phyloP scores from a whole-genome alignment of 2,797 vertebrate species.

The Hipposideros larvatus region DNA sequence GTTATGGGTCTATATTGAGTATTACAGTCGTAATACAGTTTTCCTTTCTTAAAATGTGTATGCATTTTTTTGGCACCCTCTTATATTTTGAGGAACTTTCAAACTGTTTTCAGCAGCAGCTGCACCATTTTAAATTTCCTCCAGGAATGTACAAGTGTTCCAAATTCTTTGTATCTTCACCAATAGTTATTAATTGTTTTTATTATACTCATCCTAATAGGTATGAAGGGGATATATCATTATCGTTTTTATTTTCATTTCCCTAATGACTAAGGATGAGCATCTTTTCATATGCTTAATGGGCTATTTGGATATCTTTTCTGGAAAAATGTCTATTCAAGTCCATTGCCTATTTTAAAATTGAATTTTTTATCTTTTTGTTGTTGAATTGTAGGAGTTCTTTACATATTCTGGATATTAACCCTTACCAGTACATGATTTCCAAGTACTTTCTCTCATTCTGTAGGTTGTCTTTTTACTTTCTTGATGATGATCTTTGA shows the following conservation, averaged over 20 bases:
- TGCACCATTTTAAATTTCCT: neutral
- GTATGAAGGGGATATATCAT: neutral
- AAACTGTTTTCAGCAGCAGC: neutral
- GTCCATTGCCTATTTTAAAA: neutral
- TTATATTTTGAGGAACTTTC: neutral
- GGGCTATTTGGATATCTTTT: neutral
- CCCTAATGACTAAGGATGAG: neutral
- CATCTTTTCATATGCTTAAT: slow-evolving; percentile 6
- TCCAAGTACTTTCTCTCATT: neutral
- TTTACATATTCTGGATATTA: neutral
- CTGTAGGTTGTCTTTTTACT: neutral
- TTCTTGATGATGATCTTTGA: neutral
- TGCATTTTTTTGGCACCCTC: too few relatives aligned
- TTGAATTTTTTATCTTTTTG: neutral
- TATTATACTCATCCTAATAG: neutral
- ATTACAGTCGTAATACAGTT: too few relatives aligned
- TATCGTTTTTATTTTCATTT: slow-evolving; percentile 27
- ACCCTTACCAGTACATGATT: neutral
- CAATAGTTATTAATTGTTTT: neutral
- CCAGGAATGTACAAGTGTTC: neutral
- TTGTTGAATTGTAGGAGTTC: neutral
- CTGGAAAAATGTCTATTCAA: neutral
- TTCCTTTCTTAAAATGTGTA: too few relatives aligned
- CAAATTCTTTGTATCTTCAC: neutral
- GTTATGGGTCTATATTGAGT: neutral